Evolutionary conservation across 2,797 vertebrate species (phyloP).

Genomic region (Karalla daura): DNA sequence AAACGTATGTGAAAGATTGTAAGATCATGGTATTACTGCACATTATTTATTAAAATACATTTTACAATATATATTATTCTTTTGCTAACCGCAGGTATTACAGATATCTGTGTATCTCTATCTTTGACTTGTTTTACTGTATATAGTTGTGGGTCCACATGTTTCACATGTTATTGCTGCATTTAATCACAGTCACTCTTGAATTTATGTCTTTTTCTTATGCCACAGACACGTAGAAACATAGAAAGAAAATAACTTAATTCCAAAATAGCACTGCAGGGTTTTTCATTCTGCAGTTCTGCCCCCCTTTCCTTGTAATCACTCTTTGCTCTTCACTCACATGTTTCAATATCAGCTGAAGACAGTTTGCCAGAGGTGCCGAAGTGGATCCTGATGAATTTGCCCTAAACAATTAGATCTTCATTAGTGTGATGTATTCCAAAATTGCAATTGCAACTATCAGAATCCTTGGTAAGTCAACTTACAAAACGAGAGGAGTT

Average conservation of each 20-base stretch:
- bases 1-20: neutral
- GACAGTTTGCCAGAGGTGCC: constrained; percentile 35
- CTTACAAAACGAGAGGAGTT: constrained; percentile 85
- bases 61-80: too few species aligned
- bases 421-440: neutral
- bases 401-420: constrained; percentile 20
- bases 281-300: too few species aligned
- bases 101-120: neutral
- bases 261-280: too few species aligned
- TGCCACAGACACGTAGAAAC: too few species aligned
- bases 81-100: neutral
- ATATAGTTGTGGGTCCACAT: neutral
- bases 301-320: too few species aligned
- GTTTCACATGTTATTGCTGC: too few species aligned
- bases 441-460: neutral
- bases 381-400: constrained; percentile 50
- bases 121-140: neutral
- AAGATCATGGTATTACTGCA: neutral
- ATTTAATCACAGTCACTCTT: neutral
- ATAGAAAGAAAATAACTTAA: too few species aligned
- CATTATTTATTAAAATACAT: neutral
- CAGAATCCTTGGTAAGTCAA: neutral
- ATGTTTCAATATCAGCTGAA: constrained; percentile 57
- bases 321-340: neutral
- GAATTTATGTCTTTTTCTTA: neutral